Percentiles rank a stretch among this genome's conserved stretches.
These are phyloP conservation scores for Heterocephalus glaber DNA, from an alignment of 2,113 vertebrate species.

Conservation along the genomic window DNA sequence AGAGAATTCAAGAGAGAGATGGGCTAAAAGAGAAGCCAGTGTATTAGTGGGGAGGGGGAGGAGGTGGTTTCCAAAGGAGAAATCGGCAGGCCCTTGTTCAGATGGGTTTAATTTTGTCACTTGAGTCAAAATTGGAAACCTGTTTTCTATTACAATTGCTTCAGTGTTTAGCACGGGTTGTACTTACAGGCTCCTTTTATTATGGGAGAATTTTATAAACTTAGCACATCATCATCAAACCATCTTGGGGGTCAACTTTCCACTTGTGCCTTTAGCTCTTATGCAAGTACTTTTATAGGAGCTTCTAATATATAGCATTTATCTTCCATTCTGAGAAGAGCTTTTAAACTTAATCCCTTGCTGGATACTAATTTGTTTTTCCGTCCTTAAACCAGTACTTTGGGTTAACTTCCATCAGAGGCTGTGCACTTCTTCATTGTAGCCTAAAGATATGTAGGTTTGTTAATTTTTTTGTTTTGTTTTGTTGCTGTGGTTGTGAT, in stretches of 20 bases:
- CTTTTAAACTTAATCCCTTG: conserved; percentile 85
- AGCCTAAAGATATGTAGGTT: conserved; percentile 63
- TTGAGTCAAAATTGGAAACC: conserved; percentile 67
- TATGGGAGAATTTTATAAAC: conserved; percentile 82
- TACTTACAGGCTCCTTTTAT: conserved; percentile 54
- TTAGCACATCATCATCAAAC: conserved; percentile 78
- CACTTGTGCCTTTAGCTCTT: conserved; percentile 85
- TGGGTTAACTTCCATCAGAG: conserved; percentile 79
- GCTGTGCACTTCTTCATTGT: conserved; percentile 74
- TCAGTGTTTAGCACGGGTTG: background rate
- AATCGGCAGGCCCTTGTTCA: conserved; percentile 58
- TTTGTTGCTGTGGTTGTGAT: background rate
- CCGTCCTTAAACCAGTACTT: conserved; percentile 80
- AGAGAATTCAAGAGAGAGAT: conserved; percentile 21
- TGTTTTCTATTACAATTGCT: conserved; percentile 40
- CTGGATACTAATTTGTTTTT: conserved; percentile 85
- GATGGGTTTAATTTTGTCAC: conserved; percentile 59
- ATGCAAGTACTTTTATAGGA: conserved; percentile 83
- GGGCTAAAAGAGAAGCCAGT: conserved; percentile 51
- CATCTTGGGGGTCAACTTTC: conserved; percentile 85
- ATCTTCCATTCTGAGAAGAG: conserved; percentile 85
- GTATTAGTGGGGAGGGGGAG: background rate
- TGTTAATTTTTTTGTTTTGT: conserved; percentile 33
- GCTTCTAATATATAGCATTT: conserved; percentile 85
- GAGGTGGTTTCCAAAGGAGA: conserved; percentile 8